Conservation (phyloP, 1,140 invertebrate genomes). For the honey bee (Apis mellifera) region DNA sequence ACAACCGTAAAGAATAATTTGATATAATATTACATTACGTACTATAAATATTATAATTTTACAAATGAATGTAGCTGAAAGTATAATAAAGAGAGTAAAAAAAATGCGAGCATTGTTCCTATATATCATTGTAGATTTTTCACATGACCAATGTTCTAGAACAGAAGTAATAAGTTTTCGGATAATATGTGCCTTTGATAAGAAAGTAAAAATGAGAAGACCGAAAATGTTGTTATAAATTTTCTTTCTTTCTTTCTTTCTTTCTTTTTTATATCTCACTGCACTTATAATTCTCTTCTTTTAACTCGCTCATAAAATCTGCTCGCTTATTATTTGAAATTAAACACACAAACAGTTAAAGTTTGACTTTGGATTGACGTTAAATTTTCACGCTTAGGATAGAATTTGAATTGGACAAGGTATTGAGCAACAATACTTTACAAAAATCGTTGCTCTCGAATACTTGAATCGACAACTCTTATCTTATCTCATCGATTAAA, state of each 20-base stretch:
- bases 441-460: too few relatives aligned
- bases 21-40: neutral
- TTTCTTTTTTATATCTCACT: neutral
- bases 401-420: too few relatives aligned
- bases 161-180: neutral
- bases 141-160: neutral
- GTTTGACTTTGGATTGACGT: neutral
- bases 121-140: neutral
- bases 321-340: too few relatives aligned
- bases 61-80: neutral
- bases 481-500: too few relatives aligned
- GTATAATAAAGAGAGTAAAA: neutral
- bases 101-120: neutral
- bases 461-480: too few relatives aligned
- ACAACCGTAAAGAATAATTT: constrained; percentile 8
- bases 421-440: too few relatives aligned
- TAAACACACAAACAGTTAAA: neutral
- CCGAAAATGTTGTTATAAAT: neutral
- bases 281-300: neutral
- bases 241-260: too few relatives aligned
- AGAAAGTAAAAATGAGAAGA: neutral
- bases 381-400: too few relatives aligned
- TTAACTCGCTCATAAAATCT: neutral
- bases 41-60: neutral
- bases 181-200: neutral